Evolutionary conservation across 2,888 invertebrate genomes (phyloP).

Genomic region (Mellilla xanthometata): DNA sequence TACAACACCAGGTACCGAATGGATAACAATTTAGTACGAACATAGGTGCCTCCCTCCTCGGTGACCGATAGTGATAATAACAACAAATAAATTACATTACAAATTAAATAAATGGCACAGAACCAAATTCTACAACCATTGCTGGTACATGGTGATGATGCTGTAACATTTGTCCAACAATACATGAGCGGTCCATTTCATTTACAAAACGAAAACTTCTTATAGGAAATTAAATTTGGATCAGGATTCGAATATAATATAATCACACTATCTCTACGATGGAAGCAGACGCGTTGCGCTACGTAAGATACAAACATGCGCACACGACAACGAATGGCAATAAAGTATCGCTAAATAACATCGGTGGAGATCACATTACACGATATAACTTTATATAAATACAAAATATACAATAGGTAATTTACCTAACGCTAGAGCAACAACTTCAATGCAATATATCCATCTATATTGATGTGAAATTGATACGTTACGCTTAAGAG

Average conservation of each 20-base stretch:
- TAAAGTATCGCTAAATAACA: slow-evolving; percentile 78
- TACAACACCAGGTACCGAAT: slow-evolving; percentile 78
- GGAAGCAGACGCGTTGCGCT: slow-evolving; percentile 73
- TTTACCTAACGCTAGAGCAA: slow-evolving; percentile 69
- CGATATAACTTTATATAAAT: slow-evolving; percentile 78
- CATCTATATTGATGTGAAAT: slow-evolving; percentile 77
- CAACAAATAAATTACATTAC: slow-evolving; percentile 67
- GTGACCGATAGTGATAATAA: slow-evolving; percentile 37
- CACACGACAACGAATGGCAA: slow-evolving; percentile 77
- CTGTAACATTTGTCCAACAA: slow-evolving; percentile 36
- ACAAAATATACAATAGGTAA: slow-evolving; percentile 78
- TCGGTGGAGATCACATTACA: slow-evolving; percentile 83
- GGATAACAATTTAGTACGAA: slow-evolving; percentile 59
- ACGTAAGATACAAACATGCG: slow-evolving; percentile 62
- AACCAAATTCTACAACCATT: slow-evolving; percentile 69
- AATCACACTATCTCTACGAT: slow-evolving; percentile 65
- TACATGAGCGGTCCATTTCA: slow-evolving; percentile 61
- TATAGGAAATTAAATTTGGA: slow-evolving; percentile 45
- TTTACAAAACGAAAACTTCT: slow-evolving; percentile 39
- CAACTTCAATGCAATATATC: slow-evolving; percentile 79
- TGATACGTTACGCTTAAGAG: slow-evolving; percentile 65
- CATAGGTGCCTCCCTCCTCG: slow-evolving; percentile 52
- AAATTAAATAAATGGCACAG: slow-evolving; percentile 80
- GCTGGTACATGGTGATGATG: slow-evolving; percentile 73
- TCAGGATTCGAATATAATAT: slow-evolving; percentile 61